Evolutionary conservation across 2,113 vertebrate species (phyloP).

Genomic region (Raja brachyura): DNA sequence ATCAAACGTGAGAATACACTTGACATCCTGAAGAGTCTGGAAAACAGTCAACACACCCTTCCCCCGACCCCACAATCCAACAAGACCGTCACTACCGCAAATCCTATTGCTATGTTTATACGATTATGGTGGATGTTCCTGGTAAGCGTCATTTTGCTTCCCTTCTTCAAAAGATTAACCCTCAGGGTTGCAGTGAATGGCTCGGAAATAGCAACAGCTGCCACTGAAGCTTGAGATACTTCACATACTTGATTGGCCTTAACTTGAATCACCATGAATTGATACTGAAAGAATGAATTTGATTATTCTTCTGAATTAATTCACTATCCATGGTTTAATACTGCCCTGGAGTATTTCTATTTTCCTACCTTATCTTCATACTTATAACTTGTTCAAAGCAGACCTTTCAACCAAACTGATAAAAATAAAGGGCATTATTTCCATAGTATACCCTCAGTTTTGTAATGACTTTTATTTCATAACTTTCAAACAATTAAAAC

Average conservation of each 20-base stretch:
- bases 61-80: no score
- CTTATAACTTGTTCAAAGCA: conserved; percentile 11
- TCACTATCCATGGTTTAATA: conserved; percentile 22
- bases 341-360: conserved; percentile 22
- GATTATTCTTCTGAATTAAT: conserved; percentile 25
- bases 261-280: background rate
- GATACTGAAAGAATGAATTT: conserved; percentile 7
- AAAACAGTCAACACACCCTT: no score
- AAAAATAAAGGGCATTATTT: background rate
- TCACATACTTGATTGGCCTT: background rate
- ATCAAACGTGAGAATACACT: no score
- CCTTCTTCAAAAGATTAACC: no score
- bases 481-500: background rate
- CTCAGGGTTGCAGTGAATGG: no score
- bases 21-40: no score
- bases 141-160: no score
- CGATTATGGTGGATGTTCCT: no score
- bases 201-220: no score
- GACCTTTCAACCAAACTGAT: conserved; percentile 6
- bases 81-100: no score
- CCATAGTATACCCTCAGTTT: background rate
- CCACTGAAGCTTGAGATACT: no score
- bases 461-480: background rate
- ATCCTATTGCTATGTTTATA: no score
- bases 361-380: background rate